Evolutionary conservation across 2,113 vertebrate species (phyloP).

Genomic region (Alaudala cheleensis): DNA sequence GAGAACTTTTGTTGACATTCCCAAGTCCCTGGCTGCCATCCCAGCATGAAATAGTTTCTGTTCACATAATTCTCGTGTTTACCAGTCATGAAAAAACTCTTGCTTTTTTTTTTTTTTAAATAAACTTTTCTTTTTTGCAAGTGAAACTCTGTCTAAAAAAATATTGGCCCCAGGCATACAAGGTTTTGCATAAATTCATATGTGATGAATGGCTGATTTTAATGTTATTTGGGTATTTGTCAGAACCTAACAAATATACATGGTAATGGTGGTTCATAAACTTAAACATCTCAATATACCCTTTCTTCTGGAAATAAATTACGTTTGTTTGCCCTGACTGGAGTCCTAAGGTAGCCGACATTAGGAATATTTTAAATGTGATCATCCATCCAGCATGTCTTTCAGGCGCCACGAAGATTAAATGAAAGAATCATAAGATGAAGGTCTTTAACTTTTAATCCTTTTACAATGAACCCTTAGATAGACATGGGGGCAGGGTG

Average conservation of each 20-base stretch:
- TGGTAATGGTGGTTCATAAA: conserved; percentile 78
- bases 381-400: conserved; percentile 89
- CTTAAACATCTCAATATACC: conserved; percentile 82
- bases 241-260: conserved; percentile 81
- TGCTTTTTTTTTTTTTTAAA: conserved; percentile 65
- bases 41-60: conserved; percentile 84
- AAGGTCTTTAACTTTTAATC: conserved; percentile 94
- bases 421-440: conserved; percentile 92
- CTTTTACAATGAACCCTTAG: conserved; percentile 93
- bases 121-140: conserved; percentile 63
- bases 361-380: conserved; percentile 90
- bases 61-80: conserved; percentile 82
- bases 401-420: conserved; percentile 94
- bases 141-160: conserved; percentile 80
- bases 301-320: conserved; percentile 85
- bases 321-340: conserved; percentile 84
- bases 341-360: conserved; percentile 85
- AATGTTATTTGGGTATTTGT: conserved; percentile 84
- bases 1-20: conserved; percentile 80
- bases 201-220: conserved; percentile 85
- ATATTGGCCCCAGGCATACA: conserved; percentile 79
- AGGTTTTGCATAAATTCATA: conserved; percentile 83
- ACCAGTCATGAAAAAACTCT: conserved; percentile 82
- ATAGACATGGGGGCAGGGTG: conserved; percentile 86
- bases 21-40: conserved; percentile 77